Conservation (phyloP, 2,113 vertebrate genomes). For the Coryphaenoides rupestris region DNA sequence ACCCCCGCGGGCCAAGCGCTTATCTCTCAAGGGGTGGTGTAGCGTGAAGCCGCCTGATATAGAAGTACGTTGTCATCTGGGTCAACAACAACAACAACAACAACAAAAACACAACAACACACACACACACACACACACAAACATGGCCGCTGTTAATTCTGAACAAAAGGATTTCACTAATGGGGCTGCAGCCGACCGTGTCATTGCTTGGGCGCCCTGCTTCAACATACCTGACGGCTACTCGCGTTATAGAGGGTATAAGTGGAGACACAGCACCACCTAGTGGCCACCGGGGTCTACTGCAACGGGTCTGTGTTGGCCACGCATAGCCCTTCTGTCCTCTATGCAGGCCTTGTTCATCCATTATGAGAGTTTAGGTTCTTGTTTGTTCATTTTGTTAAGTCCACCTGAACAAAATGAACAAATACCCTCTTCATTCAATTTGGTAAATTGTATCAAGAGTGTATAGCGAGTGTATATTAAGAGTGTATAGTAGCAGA, state of each 20-base stretch:
- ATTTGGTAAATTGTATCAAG: too few relatives aligned
- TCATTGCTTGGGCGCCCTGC: slow-evolving; percentile 22
- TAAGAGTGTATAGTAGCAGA: too few relatives aligned
- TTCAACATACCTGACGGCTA: not conserved
- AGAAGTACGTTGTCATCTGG: slow-evolving; percentile 11
- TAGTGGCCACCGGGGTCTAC: slow-evolving; percentile 31
- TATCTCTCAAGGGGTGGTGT: slow-evolving; percentile 29
- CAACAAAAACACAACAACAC: not conserved
- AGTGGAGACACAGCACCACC: slow-evolving; percentile 36
- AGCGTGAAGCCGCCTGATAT: slow-evolving; percentile 31
- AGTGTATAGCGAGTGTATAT: too few relatives aligned
- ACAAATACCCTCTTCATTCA: too few relatives aligned
- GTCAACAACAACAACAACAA: too few relatives aligned
- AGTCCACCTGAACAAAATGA: too few relatives aligned
- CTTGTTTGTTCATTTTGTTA: too few relatives aligned
- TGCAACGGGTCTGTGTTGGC: slow-evolving; percentile 12
- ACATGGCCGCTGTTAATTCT: slow-evolving; percentile 21
- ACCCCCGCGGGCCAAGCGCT: slow-evolving; percentile 30
- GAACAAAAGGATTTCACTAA: slow-evolving; percentile 46
- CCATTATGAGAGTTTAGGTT: too few relatives aligned
- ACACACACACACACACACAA: not conserved
- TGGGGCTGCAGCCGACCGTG: slow-evolving; percentile 32
- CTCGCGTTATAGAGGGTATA: not conserved
- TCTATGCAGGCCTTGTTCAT: too few relatives aligned
- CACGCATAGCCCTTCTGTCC: not conserved